Percentiles rank a stretch among this genome's conserved stretches.
Conservation (phyloP, 2,113 vertebrate species). For the Cyrtonyx montezumae region DNA sequence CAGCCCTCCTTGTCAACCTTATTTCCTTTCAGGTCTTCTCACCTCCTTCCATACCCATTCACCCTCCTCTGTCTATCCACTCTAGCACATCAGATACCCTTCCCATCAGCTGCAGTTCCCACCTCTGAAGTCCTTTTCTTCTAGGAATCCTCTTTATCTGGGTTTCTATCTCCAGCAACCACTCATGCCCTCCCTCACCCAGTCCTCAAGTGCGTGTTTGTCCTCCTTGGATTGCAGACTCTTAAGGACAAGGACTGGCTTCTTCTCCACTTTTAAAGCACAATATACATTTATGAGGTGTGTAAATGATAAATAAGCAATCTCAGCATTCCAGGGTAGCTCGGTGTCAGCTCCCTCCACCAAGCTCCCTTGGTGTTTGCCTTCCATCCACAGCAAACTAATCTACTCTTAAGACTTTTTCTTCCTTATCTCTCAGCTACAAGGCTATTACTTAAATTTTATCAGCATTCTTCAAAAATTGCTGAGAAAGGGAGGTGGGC, state of each 20-base stretch:
- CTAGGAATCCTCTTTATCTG: slow-evolving; percentile 10
- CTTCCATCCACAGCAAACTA: background rate
- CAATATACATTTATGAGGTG: background rate
- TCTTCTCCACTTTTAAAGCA: background rate
- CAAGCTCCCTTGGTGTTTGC: background rate
- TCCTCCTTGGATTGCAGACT: background rate
- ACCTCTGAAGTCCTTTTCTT: background rate
- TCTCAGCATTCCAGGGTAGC: background rate
- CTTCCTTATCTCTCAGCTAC: slow-evolving; percentile 29
- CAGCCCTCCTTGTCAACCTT: slow-evolving; percentile 34
- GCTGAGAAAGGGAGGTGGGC: background rate
- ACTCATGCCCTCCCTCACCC: background rate
- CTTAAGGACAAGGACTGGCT: background rate
- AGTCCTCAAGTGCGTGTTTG: background rate
- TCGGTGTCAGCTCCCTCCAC: background rate
- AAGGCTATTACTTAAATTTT: slow-evolving; percentile 11
- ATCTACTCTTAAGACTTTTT: background rate
- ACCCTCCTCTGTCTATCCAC: background rate
- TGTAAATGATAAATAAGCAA: slow-evolving; percentile 15
- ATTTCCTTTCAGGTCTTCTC: slow-evolving; percentile 51
- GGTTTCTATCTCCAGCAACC: background rate
- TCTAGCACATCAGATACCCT: background rate
- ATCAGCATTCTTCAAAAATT: slow-evolving; percentile 22
- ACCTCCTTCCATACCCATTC: background rate
- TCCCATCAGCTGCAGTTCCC: background rate